A percentile compares a stretch with the other conserved stretches of the same genome.
These are phyloP conservation scores for Girardia tigrina DNA, from an alignment of 2,888 invertebrate genomes.

Conservation along the genomic window DNA sequence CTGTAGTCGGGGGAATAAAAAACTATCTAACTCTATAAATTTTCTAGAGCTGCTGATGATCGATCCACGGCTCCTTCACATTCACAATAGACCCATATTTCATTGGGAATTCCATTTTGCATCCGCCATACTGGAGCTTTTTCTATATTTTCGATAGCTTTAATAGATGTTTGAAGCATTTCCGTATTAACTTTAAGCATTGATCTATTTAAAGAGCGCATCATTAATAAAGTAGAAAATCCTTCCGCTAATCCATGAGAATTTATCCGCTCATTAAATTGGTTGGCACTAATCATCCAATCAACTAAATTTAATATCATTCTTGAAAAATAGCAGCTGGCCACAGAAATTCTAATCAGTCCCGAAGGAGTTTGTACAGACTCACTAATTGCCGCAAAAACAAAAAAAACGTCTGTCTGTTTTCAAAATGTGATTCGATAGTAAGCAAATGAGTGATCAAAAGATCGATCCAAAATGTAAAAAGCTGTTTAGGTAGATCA, in stretches of 20 bases:
- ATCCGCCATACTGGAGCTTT: too few relatives aligned
- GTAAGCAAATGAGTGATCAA: conserved; percentile 50
- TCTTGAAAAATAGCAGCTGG: conserved; percentile 52
- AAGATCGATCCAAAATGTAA: conserved; percentile 53
- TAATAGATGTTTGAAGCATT: background rate
- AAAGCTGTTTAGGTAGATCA: conserved; percentile 52
- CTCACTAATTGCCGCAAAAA: conserved; percentile 49
- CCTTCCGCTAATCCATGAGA: conserved; percentile 54
- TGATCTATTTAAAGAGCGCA: conserved; percentile 40
- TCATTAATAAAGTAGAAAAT: conserved; percentile 53
- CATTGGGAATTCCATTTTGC: too few relatives aligned
- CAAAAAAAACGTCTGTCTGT: conserved; percentile 49
- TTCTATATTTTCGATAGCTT: conserved; percentile 53
- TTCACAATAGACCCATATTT: too few relatives aligned
- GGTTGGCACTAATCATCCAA: conserved; percentile 44
- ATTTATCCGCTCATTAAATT: conserved; percentile 36
- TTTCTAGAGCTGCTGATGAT: too few relatives aligned
- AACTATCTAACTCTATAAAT: too few relatives aligned
- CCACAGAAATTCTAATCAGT: conserved; percentile 52
- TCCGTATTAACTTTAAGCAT: background rate
- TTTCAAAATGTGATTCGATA: conserved; percentile 42
- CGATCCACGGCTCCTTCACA: too few relatives aligned
- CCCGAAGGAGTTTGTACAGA: conserved; percentile 53
- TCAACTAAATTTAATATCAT: conserved; percentile 50
- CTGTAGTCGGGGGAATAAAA: too few relatives aligned